phyloP scores from a whole-genome alignment of 2,888 invertebrate genomes.

The Omphaloscelis lunosa region DNA sequence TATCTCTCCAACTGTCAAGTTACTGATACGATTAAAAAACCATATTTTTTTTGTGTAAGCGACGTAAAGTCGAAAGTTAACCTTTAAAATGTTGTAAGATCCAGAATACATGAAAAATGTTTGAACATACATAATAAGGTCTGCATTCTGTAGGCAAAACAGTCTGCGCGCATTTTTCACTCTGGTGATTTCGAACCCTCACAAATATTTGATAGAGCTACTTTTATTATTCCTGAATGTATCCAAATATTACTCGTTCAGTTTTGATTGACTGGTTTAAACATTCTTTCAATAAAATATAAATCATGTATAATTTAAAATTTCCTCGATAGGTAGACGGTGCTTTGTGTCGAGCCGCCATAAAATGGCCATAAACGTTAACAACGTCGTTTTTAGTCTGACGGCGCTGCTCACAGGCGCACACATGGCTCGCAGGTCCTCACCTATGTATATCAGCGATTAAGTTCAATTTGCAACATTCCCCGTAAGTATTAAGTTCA shows the following conservation, averaged over 20 bases:
- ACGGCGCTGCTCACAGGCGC: slow-evolving; percentile 6
- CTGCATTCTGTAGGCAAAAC: not conserved
- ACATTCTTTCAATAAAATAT: slow-evolving; percentile 52
- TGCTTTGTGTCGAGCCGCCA: slow-evolving; percentile 53
- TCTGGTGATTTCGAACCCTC: slow-evolving; percentile 12
- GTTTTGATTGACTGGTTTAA: slow-evolving; percentile 30
- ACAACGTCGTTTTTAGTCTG: slow-evolving; percentile 55
- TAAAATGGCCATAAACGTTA: slow-evolving; percentile 55
- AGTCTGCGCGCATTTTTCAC: not conserved
- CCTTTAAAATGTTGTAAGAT: not conserved
- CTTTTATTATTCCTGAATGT: slow-evolving; percentile 22
- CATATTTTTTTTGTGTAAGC: not conserved
- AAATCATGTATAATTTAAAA: slow-evolving; percentile 57
- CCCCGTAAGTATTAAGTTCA: slow-evolving; percentile 52
- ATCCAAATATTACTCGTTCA: slow-evolving; percentile 33
- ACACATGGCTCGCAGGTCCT: slow-evolving; percentile 18
- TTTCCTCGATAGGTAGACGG: slow-evolving; percentile 39
- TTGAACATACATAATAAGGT: not conserved
- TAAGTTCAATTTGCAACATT: slow-evolving; percentile 60
- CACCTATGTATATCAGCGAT: slow-evolving; percentile 42
- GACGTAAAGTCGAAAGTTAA: not conserved
- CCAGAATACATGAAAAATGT: not conserved
- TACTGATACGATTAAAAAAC: too few species aligned
- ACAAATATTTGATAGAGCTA: slow-evolving; percentile 28
- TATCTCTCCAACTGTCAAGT: too few species aligned